These are phyloP conservation scores for Zootermopsis nevadensis DNA, from an alignment of 2,888 invertebrate genomes.

Conservation along the genomic window DNA sequence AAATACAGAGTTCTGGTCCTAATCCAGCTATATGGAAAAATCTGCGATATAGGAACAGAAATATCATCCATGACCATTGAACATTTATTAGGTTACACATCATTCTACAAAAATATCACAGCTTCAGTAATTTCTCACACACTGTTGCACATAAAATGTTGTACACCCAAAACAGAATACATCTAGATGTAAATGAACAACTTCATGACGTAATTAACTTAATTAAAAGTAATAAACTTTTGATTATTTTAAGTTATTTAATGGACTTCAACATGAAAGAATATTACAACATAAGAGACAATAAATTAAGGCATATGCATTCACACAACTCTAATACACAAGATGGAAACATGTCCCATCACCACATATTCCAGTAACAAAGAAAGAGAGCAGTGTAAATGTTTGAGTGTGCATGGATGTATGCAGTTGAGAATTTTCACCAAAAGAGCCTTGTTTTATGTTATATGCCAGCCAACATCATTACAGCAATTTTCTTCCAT, in stretches of 20 bases:
- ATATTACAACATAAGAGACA: background rate
- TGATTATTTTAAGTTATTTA: background rate
- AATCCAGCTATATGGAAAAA: too few species aligned
- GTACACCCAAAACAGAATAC: background rate
- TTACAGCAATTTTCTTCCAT: background rate
- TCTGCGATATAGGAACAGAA: background rate
- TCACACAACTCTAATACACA: background rate
- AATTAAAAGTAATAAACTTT: background rate
- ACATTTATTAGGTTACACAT: conserved; percentile 6
- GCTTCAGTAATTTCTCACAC: conserved; percentile 21
- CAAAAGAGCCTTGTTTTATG: too few species aligned
- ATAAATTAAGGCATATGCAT: conserved; percentile 11
- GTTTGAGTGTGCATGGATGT: background rate
- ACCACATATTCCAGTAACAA: background rate
- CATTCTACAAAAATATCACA: conserved; percentile 30
- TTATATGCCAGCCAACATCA: too few species aligned
- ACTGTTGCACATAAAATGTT: background rate
- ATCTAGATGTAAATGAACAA: background rate
- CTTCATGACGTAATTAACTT: background rate
- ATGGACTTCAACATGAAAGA: background rate
- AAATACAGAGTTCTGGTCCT: too few species aligned
- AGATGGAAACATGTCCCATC: background rate
- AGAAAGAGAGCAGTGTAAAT: background rate
- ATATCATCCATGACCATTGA: background rate
- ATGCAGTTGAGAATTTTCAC: too few species aligned